A percentile compares a stretch with the other conserved stretches of the same genome.
phyloP scores from a whole-genome alignment of 2,797 vertebrate species.

The Siniperca obscura region DNA sequence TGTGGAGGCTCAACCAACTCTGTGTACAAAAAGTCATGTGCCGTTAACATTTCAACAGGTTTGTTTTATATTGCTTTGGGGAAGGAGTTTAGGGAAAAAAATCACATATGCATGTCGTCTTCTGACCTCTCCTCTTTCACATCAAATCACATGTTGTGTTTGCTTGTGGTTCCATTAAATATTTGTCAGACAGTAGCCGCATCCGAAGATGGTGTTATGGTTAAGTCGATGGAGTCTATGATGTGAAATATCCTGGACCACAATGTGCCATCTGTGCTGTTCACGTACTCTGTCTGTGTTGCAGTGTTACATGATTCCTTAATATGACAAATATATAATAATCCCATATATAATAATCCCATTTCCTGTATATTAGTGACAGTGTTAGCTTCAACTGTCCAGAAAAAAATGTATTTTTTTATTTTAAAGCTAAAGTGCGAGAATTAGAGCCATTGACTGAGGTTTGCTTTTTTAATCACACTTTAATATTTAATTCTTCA shows the following conservation, averaged over 20 bases:
- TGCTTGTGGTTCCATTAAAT: conserved; percentile 65
- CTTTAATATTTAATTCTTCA: background rate
- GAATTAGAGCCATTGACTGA: no score
- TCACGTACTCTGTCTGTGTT: background rate
- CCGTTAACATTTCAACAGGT: conserved; percentile 76
- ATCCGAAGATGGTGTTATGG: conserved; percentile 35
- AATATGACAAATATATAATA: background rate
- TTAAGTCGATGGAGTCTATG: conserved; percentile 10
- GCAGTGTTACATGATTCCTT: background rate
- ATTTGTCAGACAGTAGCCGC: conserved; percentile 41
- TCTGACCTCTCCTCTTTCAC: conserved; percentile 46
- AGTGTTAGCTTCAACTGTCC: background rate
- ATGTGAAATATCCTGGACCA: conserved; percentile 16
- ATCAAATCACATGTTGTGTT: conserved; percentile 64
- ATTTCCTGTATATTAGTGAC: background rate
- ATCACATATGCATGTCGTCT: conserved; percentile 45
- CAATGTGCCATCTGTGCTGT: conserved; percentile 24
- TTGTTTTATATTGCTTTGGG: conserved; percentile 73
- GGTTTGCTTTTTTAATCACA: background rate
- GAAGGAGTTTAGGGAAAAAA: conserved; percentile 17
- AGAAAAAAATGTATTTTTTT: background rate
- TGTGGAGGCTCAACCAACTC: conserved; percentile 54
- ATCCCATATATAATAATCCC: background rate
- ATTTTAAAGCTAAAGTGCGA: background rate
- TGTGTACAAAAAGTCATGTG: conserved; percentile 54